Base-by-base conservation (phyloP, 2,113 vertebrate species). In the Caranx melampygus region DNA sequence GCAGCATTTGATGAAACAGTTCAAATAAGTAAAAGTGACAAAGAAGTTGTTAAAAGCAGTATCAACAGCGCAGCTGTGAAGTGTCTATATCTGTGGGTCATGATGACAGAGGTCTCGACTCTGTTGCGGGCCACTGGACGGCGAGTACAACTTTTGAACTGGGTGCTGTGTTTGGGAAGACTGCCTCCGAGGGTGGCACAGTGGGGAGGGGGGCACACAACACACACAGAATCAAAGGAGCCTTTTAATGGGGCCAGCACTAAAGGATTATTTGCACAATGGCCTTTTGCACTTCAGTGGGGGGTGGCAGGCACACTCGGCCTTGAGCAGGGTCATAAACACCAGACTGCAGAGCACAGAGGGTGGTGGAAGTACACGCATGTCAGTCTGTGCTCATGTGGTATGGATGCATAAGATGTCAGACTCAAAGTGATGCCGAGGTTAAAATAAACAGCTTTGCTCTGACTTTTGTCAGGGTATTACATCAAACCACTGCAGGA, bases 261-360 rank as follows among this genome's bases (percentile, higher is more conserved):
- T 82, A 79, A 85, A 82, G 82, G 78, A 85, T 89, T 82, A 84
- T 84, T 88, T 89, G 55, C 83, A 85, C 82, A 85, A 75, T 87
- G 91, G 88, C 67, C 84, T 91, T 89, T 85, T 89, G 84, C 77
- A 85, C 86, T 72, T 84, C 9, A 35, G 80, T 74, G 73, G 77
- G 78, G 83, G 35, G 40, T 15, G 16, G 81, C 54, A 40, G 68
- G 72, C 80, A 59, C 44, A 59, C 57, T 68, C 45, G 45, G 40
- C 76, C 44, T 72, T 54, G 72, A 87, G 70, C 72, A 31, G 84
- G 82, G 73, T 81, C 81, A 73, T 85, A 78, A 90, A 91, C 89
- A 87, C 75, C 65, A 77, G 55, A 68, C 52, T 80, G 40, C 21
- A 33, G 54, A 78, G 45, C 82, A 61, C 58, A 68, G 65, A 69